Conservation (phyloP, 2,797 vertebrate genomes). For the Helarctos malayanus region DNA sequence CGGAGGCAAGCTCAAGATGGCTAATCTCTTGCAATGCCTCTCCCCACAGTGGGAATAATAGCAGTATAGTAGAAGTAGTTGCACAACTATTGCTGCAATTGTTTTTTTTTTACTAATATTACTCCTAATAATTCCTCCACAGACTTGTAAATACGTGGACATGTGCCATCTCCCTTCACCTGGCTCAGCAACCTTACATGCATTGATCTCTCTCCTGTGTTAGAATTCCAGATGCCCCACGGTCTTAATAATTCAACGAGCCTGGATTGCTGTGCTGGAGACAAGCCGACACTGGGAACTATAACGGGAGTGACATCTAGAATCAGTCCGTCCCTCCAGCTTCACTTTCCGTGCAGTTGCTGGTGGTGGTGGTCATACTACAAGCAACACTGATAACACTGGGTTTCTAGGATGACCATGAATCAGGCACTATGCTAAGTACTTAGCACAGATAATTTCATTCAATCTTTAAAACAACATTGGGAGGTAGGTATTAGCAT, state of each 20-base stretch:
- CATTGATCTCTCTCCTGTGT: not conserved
- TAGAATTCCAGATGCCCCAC: not conserved
- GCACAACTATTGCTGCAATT: not conserved
- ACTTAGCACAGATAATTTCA: not conserved
- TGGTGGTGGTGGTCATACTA: fast-evolving
- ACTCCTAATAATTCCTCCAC: not conserved
- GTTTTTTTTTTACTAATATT: not conserved
- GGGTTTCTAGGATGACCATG: not conserved
- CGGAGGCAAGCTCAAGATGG: not conserved
- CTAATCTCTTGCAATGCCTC: not conserved
- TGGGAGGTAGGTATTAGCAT: not conserved
- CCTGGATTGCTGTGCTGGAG: not conserved
- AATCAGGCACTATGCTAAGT: not conserved
- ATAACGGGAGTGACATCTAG: not conserved
- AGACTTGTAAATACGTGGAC: not conserved
- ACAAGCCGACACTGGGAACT: not conserved
- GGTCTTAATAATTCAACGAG: not conserved
- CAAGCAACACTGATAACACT: not conserved
- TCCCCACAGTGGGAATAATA: not conserved
- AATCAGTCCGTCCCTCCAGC: not conserved
- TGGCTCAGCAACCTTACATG: not conserved
- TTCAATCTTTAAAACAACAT: not conserved
- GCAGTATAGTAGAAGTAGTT: not conserved
- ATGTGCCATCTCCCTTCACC: not conserved
- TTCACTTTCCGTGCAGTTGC: not conserved